Conservation (phyloP, 2,113 vertebrate species). For the Callipepla californica region DNA sequence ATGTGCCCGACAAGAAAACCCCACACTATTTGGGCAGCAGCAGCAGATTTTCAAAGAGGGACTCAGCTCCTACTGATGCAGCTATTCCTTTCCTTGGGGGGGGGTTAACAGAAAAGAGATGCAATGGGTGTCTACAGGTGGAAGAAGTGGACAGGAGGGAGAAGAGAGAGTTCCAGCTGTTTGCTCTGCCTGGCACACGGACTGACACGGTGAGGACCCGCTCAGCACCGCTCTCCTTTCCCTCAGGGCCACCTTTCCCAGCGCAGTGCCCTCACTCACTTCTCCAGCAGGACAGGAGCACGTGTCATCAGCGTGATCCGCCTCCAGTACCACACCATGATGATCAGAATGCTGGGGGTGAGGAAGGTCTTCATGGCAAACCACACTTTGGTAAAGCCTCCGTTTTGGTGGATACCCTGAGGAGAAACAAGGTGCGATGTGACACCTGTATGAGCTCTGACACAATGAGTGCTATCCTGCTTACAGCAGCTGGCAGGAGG, state of each 20-base stretch:
- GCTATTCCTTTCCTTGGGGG: not conserved
- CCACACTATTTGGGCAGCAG: not conserved
- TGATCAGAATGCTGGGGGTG: constrained; percentile 94
- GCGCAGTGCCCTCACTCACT: constrained; percentile 80
- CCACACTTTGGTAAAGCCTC: constrained; percentile 98
- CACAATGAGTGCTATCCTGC: not conserved
- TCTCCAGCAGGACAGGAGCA: constrained; percentile 94
- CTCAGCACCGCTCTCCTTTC: not conserved
- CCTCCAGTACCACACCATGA: constrained; percentile 99
- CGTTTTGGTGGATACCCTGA: constrained; percentile 96
- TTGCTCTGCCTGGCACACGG: not conserved
- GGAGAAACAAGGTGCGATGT: not conserved
- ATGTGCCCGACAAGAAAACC: not conserved
- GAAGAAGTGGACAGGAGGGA: not conserved
- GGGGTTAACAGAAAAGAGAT: not conserved
- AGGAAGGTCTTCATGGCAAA: constrained; percentile 99
- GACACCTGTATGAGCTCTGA: not conserved
- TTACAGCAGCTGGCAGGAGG: not conserved
- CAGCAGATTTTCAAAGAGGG: not conserved
- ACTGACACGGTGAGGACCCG: not conserved
- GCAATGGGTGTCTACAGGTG: not conserved
- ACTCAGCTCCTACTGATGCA: rapidly evolving
- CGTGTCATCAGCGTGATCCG: constrained; percentile 94
- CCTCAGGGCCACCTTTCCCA: not conserved
- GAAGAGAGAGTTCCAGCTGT: not conserved